These are phyloP conservation scores for Phymatocera aterrima DNA, from an alignment of 2,888 invertebrate species.

Conservation along the genomic window DNA sequence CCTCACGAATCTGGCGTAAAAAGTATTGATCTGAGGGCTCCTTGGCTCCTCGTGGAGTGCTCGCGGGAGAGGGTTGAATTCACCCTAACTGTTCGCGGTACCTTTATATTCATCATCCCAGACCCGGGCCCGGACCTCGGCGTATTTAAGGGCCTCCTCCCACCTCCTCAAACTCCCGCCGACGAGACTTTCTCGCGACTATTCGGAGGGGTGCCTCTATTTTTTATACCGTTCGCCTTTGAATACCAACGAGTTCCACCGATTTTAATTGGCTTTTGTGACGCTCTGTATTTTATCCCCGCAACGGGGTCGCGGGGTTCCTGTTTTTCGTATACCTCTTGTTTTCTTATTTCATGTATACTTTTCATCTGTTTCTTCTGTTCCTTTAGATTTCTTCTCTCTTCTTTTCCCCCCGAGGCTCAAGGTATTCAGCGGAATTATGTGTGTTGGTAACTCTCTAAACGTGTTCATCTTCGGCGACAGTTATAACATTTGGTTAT, in stretches of 20 bases:
- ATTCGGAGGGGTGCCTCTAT: slow-evolving; percentile 57
- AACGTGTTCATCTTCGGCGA: neutral
- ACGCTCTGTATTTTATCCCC: slow-evolving; percentile 27
- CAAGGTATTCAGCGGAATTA: neutral
- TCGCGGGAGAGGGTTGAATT: slow-evolving; percentile 70
- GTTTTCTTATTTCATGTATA: neutral
- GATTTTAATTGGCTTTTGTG: slow-evolving; percentile 45
- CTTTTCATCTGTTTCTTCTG: slow-evolving; percentile 25
- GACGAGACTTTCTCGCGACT: slow-evolving; percentile 47
- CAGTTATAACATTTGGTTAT: neutral
- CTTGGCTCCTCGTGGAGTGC: slow-evolving; percentile 55
- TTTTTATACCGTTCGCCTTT: slow-evolving; percentile 59
- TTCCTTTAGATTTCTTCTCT: neutral
- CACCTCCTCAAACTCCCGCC: slow-evolving; percentile 32
- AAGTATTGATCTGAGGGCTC: slow-evolving; percentile 72
- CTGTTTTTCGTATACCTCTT: neutral
- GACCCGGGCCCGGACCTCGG: slow-evolving; percentile 58
- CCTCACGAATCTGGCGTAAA: slow-evolving; percentile 69
- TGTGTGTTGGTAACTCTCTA: neutral
- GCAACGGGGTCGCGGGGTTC: neutral
- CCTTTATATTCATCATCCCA: slow-evolving; percentile 74
- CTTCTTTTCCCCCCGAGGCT: slow-evolving; percentile 32
- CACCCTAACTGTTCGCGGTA: slow-evolving; percentile 71
- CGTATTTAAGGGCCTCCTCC: slow-evolving; percentile 43
- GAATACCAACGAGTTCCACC: slow-evolving; percentile 62